phyloP scores from a whole-genome alignment of 2,113 vertebrate species.

The Balaeniceps rex region DNA sequence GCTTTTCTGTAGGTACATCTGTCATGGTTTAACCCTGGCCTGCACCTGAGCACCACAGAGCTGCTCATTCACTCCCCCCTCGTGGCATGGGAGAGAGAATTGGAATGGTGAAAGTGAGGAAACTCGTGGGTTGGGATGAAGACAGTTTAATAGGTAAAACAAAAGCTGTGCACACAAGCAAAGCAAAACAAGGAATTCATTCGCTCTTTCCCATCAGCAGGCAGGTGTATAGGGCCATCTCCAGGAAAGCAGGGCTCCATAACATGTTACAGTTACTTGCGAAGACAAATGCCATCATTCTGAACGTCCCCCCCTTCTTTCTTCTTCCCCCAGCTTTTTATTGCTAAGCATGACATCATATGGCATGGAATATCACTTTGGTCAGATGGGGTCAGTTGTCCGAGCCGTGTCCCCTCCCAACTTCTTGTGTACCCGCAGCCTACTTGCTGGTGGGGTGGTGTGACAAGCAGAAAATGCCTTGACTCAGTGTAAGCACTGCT shows the following conservation, averaged over 20 bases:
- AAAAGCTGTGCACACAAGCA: neutral
- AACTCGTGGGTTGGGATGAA: neutral
- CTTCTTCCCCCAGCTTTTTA: too few species aligned
- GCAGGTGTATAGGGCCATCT: neutral
- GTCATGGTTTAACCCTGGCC: neutral
- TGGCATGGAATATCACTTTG: too few species aligned
- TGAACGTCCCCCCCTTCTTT: neutral
- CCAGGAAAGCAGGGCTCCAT: neutral
- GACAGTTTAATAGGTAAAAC: neutral
- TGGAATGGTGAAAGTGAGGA: neutral
- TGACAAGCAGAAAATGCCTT: too few species aligned
- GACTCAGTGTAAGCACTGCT: too few species aligned
- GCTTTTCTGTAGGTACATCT: neutral
- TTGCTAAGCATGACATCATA: too few species aligned
- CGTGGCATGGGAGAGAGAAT: neutral
- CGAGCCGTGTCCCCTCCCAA: too few species aligned
- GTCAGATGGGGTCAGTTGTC: too few species aligned
- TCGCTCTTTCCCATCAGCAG: neutral
- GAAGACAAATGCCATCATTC: neutral
- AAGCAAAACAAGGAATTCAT: neutral
- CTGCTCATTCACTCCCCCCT: neutral
- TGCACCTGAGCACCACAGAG: neutral
- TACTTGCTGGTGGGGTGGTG: too few species aligned
- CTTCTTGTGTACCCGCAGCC: too few species aligned
- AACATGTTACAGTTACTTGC: fast-evolving